phyloP scores from a whole-genome alignment of 2,113 vertebrate species.

The Alaudala cheleensis region DNA sequence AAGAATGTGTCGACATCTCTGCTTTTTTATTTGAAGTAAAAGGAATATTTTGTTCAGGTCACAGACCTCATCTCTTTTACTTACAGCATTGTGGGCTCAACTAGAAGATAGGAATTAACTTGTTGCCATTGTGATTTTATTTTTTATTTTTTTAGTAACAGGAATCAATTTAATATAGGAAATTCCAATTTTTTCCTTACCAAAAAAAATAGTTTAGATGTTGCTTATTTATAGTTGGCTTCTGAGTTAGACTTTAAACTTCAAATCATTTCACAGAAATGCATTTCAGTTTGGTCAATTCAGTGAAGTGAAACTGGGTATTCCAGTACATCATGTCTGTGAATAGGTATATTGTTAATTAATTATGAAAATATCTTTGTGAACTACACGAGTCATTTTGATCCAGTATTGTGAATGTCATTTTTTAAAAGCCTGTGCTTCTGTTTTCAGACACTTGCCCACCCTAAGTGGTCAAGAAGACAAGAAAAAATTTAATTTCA shows the following conservation, averaged over 20 bases:
- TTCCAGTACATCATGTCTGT: neutral
- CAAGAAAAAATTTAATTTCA: neutral
- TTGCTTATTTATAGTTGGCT: neutral
- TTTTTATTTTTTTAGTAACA: neutral
- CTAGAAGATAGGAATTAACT: neutral
- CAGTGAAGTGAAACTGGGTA: neutral
- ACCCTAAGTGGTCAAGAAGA: neutral
- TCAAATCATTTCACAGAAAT: neutral
- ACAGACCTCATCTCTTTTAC: neutral
- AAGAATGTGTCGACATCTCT: neutral
- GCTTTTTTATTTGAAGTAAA: neutral
- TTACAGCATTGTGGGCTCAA: neutral
- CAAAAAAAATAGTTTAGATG: neutral
- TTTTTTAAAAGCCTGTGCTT: neutral
- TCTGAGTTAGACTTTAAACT: neutral
- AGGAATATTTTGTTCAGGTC: neutral
- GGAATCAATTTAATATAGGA: neutral
- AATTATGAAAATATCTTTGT: neutral
- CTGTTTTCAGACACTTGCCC: neutral
- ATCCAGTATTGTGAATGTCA: neutral
- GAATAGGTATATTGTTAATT: neutral
- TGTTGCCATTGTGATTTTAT: neutral
- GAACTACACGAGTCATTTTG: neutral
- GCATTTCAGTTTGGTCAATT: neutral
- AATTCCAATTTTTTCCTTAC: neutral